phyloP scores from a whole-genome alignment of 2,888 invertebrate species.

The Dryadula phaetusa region DNA sequence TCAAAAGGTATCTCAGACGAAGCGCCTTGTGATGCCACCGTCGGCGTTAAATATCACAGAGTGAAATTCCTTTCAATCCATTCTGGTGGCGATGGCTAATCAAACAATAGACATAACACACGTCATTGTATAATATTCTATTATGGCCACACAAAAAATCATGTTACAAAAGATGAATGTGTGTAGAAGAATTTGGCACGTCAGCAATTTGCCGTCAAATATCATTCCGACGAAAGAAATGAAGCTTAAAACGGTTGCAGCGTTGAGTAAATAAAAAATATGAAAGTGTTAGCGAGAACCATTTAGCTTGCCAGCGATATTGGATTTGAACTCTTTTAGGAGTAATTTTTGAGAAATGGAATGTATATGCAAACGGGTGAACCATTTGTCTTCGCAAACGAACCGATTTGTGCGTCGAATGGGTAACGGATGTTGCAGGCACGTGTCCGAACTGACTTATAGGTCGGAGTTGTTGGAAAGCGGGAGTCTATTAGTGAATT shows the following conservation, averaged over 20 bases:
- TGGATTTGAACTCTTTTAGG: conserved; percentile 69
- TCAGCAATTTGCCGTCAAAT: conserved; percentile 60
- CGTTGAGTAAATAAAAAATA: conserved; percentile 54
- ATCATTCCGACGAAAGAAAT: conserved; percentile 57
- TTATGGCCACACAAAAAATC: conserved; percentile 66
- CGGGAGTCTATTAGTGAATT: conserved; percentile 72
- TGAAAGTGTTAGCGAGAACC: conserved; percentile 49
- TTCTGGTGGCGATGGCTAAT: conserved; percentile 67
- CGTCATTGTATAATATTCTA: conserved; percentile 64
- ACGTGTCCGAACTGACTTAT: conserved; percentile 74
- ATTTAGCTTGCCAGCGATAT: conserved; percentile 59
- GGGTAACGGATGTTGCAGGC: conserved; percentile 78
- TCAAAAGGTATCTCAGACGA: conserved; percentile 65
- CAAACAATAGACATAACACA: conserved; percentile 73
- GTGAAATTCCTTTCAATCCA: conserved; percentile 64
- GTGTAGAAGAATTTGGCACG: conserved; percentile 55
- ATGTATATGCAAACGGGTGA: conserved; percentile 67
- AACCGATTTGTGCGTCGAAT: conserved; percentile 81
- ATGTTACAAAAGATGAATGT: conserved; percentile 60
- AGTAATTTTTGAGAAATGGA: conserved; percentile 76
- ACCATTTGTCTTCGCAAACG: conserved; percentile 82
- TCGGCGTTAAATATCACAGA: conserved; percentile 76
- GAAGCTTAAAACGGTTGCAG: conserved; percentile 52
- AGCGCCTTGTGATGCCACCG: conserved; percentile 77
- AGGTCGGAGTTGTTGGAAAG: conserved; percentile 68